phyloP scores from a whole-genome alignment of 2,113 vertebrate genomes.

The Lampris megalopsis region DNA sequence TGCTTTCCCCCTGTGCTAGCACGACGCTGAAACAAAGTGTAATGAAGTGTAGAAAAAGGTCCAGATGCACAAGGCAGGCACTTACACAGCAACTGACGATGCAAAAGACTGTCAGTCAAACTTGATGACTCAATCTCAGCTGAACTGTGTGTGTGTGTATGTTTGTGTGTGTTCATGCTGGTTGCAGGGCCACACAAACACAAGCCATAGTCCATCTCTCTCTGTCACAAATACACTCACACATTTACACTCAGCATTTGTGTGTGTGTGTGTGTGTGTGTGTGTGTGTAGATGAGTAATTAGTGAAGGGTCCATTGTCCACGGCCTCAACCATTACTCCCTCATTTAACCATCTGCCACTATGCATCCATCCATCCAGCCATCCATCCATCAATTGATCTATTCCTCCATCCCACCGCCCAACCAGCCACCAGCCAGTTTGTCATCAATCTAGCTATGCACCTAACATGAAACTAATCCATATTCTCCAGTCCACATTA shows the following conservation, averaged over 20 bases:
- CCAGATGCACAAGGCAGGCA: conserved; percentile 41
- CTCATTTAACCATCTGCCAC: conserved; percentile 39
- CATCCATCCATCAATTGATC: too few species aligned
- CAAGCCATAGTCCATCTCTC: too few species aligned
- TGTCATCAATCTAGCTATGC: too few species aligned
- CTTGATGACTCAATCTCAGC: conserved; percentile 45
- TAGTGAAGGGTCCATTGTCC: conserved; percentile 47
- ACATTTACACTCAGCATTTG: background rate
- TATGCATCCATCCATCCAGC: background rate
- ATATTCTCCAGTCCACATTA: background rate
- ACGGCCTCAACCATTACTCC: conserved; percentile 35
- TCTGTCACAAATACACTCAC: too few species aligned
- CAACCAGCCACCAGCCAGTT: too few species aligned
- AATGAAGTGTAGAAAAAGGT: conserved; percentile 11
- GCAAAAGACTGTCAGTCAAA: conserved; percentile 32
- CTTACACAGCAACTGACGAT: conserved; percentile 50
- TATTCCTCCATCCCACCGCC: too few species aligned
- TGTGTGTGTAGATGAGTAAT: conserved; percentile 28
- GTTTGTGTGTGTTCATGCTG: too few species aligned
- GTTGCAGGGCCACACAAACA: too few species aligned
- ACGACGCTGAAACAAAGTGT: background rate
- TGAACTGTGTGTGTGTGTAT: background rate
- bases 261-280: background rate
- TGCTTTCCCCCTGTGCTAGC: background rate
- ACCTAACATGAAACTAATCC: too few species aligned